These are phyloP conservation scores for Platyscapa corneri DNA, from an alignment of 1,140 invertebrate species.

Conservation along the genomic window DNA sequence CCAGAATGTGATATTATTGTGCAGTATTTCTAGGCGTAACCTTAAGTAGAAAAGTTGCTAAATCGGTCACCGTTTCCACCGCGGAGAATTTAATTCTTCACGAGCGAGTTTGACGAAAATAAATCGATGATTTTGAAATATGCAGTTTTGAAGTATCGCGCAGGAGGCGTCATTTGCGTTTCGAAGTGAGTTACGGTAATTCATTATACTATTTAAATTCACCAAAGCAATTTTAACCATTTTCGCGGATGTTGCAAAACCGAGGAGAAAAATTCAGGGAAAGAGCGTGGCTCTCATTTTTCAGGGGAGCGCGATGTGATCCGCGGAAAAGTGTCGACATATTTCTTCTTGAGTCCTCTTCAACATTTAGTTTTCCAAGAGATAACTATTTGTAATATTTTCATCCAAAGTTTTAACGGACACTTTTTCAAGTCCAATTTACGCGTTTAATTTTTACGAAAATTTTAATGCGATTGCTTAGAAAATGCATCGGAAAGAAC, in stretches of 20 bases:
- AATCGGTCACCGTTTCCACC: neutral
- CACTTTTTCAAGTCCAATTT: too few species aligned
- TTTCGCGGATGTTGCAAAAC: slow-evolving; percentile 27
- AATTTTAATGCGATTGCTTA: too few species aligned
- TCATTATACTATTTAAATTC: slow-evolving; percentile 39
- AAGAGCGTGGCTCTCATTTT: slow-evolving; percentile 27
- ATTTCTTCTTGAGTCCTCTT: slow-evolving; percentile 44
- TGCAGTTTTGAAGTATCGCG: neutral
- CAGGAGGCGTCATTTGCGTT: neutral
- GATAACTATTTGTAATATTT: neutral
- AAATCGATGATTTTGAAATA: neutral
- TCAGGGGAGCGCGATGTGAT: slow-evolving; percentile 45
- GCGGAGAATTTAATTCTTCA: neutral
- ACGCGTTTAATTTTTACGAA: too few species aligned
- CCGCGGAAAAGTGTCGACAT: slow-evolving; percentile 47
- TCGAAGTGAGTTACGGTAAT: slow-evolving; percentile 7
- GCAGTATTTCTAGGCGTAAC: neutral
- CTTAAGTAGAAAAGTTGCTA: neutral
- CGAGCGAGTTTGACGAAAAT: neutral
- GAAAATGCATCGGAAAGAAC: too few species aligned
- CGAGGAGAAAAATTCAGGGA: slow-evolving; percentile 12
- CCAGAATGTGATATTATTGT: neutral
- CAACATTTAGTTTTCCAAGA: slow-evolving; percentile 21
- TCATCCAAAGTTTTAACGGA: neutral
- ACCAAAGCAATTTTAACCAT: slow-evolving; percentile 21